phyloP scores from a whole-genome alignment of 2,797 vertebrate species.

The Orientallactaga sibirica region DNA sequence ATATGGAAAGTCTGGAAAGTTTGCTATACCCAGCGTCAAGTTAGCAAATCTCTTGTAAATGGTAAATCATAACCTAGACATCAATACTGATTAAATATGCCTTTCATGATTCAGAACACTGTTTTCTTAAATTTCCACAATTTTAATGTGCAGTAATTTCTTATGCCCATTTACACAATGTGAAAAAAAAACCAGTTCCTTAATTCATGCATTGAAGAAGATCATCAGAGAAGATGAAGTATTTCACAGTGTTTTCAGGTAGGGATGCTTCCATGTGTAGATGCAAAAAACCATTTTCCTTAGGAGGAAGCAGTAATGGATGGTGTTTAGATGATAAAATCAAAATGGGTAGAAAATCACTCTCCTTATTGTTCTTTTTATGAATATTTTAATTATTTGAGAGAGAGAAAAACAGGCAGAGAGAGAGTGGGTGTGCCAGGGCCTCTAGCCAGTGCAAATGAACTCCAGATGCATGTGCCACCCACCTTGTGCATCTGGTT shows the following conservation, averaged over 20 bases:
- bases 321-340: background rate
- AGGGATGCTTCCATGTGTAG: background rate
- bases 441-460: too few relatives aligned
- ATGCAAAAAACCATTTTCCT: constrained; percentile 6
- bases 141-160: constrained; percentile 38
- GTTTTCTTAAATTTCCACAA: constrained; percentile 56
- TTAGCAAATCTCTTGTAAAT: background rate
- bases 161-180: background rate
- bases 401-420: too few relatives aligned
- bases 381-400: too few relatives aligned
- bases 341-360: background rate
- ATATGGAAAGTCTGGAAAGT: background rate
- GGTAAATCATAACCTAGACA: background rate
- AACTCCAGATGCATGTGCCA: too few relatives aligned
- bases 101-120: constrained; percentile 22
- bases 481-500: too few relatives aligned
- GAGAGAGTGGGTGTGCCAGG: too few relatives aligned
- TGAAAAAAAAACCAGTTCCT: constrained; percentile 19
- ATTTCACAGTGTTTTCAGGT: background rate
- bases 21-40: background rate
- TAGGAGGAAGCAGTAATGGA: background rate
- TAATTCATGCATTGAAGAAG: background rate
- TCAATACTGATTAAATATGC: constrained; percentile 3
- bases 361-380: background rate
- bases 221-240: background rate